Base-by-base conservation (phyloP, 2,888 invertebrate species). In the Caenorhabditis zanzibari region DNA sequence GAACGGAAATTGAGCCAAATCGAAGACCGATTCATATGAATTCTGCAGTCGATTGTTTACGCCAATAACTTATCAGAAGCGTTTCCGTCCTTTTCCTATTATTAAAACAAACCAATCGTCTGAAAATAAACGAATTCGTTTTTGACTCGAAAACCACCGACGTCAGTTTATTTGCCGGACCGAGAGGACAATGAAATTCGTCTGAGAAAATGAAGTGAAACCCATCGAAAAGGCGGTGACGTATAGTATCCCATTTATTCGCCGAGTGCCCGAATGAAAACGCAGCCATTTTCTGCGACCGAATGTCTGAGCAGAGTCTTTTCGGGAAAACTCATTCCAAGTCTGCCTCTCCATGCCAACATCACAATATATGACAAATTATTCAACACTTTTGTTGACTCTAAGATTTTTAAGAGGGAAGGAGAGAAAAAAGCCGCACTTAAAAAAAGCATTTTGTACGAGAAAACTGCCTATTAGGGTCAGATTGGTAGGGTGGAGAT, bases 291-390 rank as follows among this genome's bases (percentile, higher is more conserved):
- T 61, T 58, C 71, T 41, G 71, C 32, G 47, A 7, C 66, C n/a
- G 58, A 77, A 69, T 61, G 49, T 69, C 32, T 44, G 61, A 61
- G 38, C n/a, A 24, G 12, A 12, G 28, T 14, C 19, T 49, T 63
- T 54, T 61, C 61, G 61, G 61, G 44, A 19, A 56, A 69, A 77
- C 79, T 79, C 47, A 72, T 71, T 72, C 35, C 38, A 64, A 47
- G 64, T 44, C 35, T 38, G 19, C 41, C 32, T 68, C 75, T 54
- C 79, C 79, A 79, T 79, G 79, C 79, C 79, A 79, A 79, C 79
- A 71, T 71, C 79, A 79, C 71, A 71, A 69, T 69, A 47, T 71
- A 47, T 44, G 54, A 69, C 49, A 71, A 63, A 63, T 63, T 26
- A 61, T 63, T 77, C 69, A 44, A 61, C 75, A 76, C 74, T 68